phyloP scores from a whole-genome alignment of 2,888 invertebrate species.

The Synergus laeviventris region DNA sequence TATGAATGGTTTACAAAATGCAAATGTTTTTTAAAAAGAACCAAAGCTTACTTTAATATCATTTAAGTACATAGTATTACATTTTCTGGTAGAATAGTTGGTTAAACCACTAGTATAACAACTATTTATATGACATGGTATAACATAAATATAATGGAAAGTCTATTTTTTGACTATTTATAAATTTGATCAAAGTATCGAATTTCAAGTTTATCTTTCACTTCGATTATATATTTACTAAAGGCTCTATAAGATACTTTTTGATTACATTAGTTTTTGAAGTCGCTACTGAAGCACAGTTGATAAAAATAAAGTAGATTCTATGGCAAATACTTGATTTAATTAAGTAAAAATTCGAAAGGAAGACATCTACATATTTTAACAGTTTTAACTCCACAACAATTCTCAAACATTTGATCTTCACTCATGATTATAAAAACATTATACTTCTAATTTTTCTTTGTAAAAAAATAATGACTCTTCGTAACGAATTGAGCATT shows the following conservation, averaged over 20 bases:
- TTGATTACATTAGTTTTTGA: background rate
- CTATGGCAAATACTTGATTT: constrained; percentile 92
- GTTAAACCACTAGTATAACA: background rate
- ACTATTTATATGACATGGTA: background rate
- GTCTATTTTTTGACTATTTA: background rate
- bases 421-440: background rate
- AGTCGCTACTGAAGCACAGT: constrained; percentile 81
- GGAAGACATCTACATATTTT: constrained; percentile 88
- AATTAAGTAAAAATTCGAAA: constrained; percentile 97
- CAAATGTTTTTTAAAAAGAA: background rate
- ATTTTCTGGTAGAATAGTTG: background rate
- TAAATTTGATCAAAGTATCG: background rate
- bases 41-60: background rate
- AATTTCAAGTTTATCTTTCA: background rate
- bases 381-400: constrained; percentile 75
- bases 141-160: background rate
- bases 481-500: constrained; percentile 14
- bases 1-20: background rate
- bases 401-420: background rate
- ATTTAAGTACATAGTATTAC: background rate
- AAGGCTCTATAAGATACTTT: background rate
- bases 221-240: background rate
- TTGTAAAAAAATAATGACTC: constrained; percentile 16
- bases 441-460: background rate
- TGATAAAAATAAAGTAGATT: constrained; percentile 95